Percentiles rank a stretch among this genome's conserved stretches.
These are phyloP conservation scores for Poecilia picta DNA, from an alignment of 2,797 vertebrate genomes.

Conservation along the genomic window DNA sequence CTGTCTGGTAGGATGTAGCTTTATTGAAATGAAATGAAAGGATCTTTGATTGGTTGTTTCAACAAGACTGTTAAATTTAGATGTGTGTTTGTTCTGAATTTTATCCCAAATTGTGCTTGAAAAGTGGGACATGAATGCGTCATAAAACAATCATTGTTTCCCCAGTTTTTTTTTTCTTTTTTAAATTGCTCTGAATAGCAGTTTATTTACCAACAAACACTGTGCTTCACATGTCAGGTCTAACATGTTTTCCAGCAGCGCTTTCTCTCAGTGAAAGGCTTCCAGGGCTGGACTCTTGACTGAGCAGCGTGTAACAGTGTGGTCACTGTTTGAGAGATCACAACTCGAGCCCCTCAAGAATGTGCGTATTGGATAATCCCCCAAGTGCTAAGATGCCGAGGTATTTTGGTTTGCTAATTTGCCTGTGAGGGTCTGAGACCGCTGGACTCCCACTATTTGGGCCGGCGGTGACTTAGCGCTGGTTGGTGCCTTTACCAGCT, in stretches of 20 bases:
- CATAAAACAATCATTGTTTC: conserved; percentile 7
- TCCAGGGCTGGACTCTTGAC: conserved; percentile 53
- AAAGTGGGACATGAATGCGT: conserved; percentile 7
- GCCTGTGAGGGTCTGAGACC: conserved; percentile 50
- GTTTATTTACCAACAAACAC: conserved; percentile 44
- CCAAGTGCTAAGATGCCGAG: conserved; percentile 56
- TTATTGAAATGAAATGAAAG: neutral
- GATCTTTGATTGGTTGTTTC: neutral
- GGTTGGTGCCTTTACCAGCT: conserved; percentile 55
- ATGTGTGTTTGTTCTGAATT: conserved; percentile 4
- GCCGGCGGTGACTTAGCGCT: conserved; percentile 62
- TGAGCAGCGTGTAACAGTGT: conserved; percentile 66
- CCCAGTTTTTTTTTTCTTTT: neutral
- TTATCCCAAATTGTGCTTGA: neutral
- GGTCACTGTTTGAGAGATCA: conserved; percentile 65
- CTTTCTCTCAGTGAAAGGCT: conserved; percentile 71
- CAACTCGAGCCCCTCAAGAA: conserved; percentile 68
- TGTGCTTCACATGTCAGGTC: conserved; percentile 39
- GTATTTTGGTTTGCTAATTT: conserved; percentile 59
- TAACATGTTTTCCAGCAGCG: conserved; percentile 51
- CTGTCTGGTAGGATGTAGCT: neutral
- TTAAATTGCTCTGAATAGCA: conserved; percentile 24
- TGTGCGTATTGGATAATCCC: conserved; percentile 70
- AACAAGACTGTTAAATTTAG: conserved; percentile 6
- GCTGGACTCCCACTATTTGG: conserved; percentile 46